phyloP scores from a whole-genome alignment of 2,888 invertebrate genomes.

The Drosophila merina region DNA sequence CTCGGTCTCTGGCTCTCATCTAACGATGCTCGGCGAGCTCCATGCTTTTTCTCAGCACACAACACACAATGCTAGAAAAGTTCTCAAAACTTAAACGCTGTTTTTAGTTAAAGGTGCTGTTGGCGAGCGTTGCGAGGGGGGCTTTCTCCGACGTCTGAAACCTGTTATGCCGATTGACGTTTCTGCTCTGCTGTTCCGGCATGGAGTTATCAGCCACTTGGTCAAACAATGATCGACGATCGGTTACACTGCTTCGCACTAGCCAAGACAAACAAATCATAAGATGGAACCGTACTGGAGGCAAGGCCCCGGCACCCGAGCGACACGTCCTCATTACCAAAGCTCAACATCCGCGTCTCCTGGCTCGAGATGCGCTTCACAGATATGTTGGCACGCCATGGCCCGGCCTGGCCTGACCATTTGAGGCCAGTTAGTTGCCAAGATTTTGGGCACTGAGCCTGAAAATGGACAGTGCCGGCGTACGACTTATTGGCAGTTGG shows the following conservation, averaged over 20 bases:
- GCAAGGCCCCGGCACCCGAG: not conserved
- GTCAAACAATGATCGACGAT: conserved; percentile 54
- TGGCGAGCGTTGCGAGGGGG: conserved; percentile 12
- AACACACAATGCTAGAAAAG: conserved; percentile 39
- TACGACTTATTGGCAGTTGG: conserved; percentile 62
- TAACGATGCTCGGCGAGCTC: conserved; percentile 5
- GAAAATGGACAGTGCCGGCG: conserved; percentile 63
- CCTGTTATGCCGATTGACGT: conserved; percentile 53
- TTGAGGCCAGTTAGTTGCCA: conserved; percentile 14
- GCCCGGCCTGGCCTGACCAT: conserved; percentile 57
- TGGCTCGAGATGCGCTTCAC: conserved; percentile 57
- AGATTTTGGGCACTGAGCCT: conserved; percentile 20
- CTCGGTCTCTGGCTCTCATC: conserved; percentile 22
- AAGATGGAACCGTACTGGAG: conserved; percentile 24
- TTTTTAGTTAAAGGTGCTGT: conserved; percentile 47
- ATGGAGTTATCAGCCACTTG: conserved; percentile 53
- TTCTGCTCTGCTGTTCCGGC: conserved; percentile 29
- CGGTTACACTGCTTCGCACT: conserved; percentile 63
- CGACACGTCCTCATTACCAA: too few species aligned
- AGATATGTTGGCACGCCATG: conserved; percentile 64
- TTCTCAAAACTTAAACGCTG: conserved; percentile 58
- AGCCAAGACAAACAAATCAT: conserved; percentile 56
- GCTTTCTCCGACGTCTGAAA: conserved; percentile 61
- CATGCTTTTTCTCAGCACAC: conserved; percentile 20
- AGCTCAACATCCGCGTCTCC: conserved; percentile 11